A percentile compares a stretch with the other conserved stretches of the same genome.
Evolutionary conservation across 2,113 vertebrate species (phyloP).

Genomic region (Paedocypris sp.): DNA sequence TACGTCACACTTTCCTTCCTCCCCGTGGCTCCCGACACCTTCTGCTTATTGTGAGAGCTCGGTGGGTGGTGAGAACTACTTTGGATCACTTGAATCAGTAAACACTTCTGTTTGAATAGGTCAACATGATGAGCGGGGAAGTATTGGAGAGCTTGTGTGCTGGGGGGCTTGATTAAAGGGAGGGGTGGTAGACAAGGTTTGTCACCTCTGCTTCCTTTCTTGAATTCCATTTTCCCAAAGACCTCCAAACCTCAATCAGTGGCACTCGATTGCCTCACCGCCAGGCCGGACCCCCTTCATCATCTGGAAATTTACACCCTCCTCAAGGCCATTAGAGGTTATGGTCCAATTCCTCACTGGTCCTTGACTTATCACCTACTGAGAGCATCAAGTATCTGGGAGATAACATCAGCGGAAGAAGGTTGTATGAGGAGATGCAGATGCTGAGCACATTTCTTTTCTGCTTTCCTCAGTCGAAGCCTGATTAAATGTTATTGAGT

Average conservation of each 20-base stretch:
- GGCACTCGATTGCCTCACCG: too few species aligned
- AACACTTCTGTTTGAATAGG: slow-evolving; percentile 2
- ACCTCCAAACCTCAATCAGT: not conserved
- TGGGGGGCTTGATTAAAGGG: not conserved
- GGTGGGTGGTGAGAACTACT: slow-evolving; percentile 11
- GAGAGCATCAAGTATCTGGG: slow-evolving; percentile 5
- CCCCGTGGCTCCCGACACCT: slow-evolving; percentile 7
- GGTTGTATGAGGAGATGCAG: not conserved
- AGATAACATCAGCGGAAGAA: slow-evolving; percentile 13
- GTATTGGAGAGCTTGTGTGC: not conserved
- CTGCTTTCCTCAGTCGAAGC: not conserved
- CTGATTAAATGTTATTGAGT: not conserved
- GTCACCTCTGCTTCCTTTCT: slow-evolving; percentile 25
- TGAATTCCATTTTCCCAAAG: slow-evolving; percentile 14
- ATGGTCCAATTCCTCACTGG: slow-evolving; percentile 32
- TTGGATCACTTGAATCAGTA: not conserved
- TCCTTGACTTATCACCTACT: slow-evolving; percentile 28
- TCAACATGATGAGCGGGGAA: not conserved
- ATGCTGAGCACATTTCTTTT: slow-evolving; percentile 4
- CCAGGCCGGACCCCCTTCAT: slow-evolving; percentile 21
- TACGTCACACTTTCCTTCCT: slow-evolving; percentile 23
- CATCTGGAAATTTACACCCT: slow-evolving; percentile 33
- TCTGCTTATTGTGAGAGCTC: slow-evolving; percentile 7
- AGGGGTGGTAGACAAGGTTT: too few species aligned
- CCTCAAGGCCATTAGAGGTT: slow-evolving; percentile 29